Evolutionary conservation across 2,888 invertebrate genomes (phyloP), one percentile per base, ranked within the genome.

Genomic region (Tenthredo livida): DNA sequence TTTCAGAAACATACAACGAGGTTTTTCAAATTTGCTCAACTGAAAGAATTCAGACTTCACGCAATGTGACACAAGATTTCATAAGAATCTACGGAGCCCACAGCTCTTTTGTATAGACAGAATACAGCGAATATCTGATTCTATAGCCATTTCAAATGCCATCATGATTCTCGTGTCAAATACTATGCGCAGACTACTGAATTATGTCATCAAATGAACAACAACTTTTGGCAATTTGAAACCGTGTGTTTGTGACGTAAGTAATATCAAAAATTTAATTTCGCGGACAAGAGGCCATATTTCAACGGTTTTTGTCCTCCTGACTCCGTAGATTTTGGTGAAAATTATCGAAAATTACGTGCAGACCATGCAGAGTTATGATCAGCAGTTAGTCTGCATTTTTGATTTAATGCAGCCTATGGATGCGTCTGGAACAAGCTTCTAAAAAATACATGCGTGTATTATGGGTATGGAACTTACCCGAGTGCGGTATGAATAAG

Each of bases 401-500:
- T 67, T 67, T 4, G 1, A 33, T 33, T 17, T 33, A 67, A 29
- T 5, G 9, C 29, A 21, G 5, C 15, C 3, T 29, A 12, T 12
- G 33, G 25, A 33, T 67, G 29, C 33, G 25, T 15, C 7, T 6
- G 6, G 2, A n/a, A 37, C 37, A 37, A 25, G 61, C 6, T 33
- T 33, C 17, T 33, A 17, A 12, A n/a, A 58, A 58, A 58, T 33
- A 54, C 47, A 78, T 61, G 54, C 47, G 21, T n/a, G 17, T 33
- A 78, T n/a, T 21, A 9, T 54, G 33, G 25, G 15, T 25, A 33
- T 10, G 15, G n/a, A 70, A 91, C 92, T 92, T 87, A 92, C 92
- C 90, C 67, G 89, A 89, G 87, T 89, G 88, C 85, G 91, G 89
- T 77, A 88, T 87, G 86, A 89, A 87, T 87, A 90, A 88, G 86